These are phyloP conservation scores for Campylorhamphus procurvoides DNA, from an alignment of 2,113 vertebrate species.

Conservation along the genomic window DNA sequence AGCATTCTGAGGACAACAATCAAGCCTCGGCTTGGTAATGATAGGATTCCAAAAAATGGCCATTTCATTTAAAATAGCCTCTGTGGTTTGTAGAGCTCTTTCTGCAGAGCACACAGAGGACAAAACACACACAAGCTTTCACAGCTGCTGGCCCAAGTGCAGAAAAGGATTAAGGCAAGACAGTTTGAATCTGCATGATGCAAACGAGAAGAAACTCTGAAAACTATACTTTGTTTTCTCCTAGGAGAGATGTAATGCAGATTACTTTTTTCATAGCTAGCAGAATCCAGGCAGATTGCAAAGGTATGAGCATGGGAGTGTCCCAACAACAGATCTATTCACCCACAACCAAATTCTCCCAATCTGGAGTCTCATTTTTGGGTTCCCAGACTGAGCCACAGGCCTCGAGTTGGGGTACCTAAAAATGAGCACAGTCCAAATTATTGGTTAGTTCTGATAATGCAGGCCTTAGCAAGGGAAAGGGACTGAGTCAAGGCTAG, in stretches of 20 bases:
- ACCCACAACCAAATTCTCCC: not conserved
- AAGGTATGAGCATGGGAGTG: not conserved
- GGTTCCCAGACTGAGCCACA: not conserved
- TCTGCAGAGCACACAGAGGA: not conserved
- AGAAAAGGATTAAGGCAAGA: conserved; percentile 22
- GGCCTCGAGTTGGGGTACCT: not conserved
- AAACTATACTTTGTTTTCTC: not conserved
- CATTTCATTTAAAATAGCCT: conserved; percentile 49
- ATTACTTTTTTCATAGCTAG: not conserved
- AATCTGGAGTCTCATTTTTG: not conserved
- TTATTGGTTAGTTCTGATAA: not conserved
- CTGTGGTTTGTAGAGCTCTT: conserved; percentile 36
- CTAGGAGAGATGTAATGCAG: not conserved
- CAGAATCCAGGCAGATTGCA: not conserved
- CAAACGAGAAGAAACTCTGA: conserved; percentile 6
- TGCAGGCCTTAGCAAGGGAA: not conserved
- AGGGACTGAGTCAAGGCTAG: not conserved
- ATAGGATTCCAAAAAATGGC: conserved; percentile 31
- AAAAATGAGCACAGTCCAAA: not conserved
- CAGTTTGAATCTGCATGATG: conserved; percentile 7
- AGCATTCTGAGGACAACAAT: conserved; percentile 18
- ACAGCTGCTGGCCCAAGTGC: not conserved
- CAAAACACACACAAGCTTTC: not conserved
- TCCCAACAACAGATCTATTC: not conserved
- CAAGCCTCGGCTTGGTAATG: conserved; percentile 13